A percentile compares a stretch with the other conserved stretches of the same genome.
Conservation (phyloP, 1,140 invertebrate genomes). For the Augochlora pura region DNA sequence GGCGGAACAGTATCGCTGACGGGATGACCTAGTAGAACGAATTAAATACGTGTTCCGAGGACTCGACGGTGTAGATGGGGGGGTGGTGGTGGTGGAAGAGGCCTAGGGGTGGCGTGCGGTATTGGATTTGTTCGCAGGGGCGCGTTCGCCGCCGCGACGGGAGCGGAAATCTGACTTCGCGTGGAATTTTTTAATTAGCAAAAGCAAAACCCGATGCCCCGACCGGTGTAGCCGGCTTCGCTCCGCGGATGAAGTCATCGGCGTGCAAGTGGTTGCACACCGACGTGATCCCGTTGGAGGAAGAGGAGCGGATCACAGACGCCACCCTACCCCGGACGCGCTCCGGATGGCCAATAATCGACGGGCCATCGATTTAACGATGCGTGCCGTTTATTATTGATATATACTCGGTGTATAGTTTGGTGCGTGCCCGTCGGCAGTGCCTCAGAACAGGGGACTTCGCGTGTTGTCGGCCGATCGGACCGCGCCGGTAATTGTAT, state of each 20-base stretch:
- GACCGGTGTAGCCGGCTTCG: conserved; percentile 39
- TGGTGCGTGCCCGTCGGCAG: conserved; percentile 62
- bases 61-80: background rate
- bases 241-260: conserved; percentile 50
- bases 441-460: conserved; percentile 58
- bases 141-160: conserved; percentile 40
- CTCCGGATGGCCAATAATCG: conserved; percentile 10
- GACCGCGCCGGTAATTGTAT: conserved; percentile 58
- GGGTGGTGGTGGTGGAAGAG: background rate
- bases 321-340: too few relatives aligned
- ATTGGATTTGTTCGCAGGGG: conserved; percentile 66
- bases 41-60: conserved; percentile 55
- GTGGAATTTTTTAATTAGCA: conserved; percentile 77
- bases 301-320: background rate
- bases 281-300: background rate
- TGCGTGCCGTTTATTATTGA: conserved; percentile 53
- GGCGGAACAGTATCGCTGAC: background rate
- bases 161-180: conserved; percentile 67
- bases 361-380: conserved; percentile 32
- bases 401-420: conserved; percentile 35
- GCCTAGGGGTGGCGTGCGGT: conserved; percentile 13
- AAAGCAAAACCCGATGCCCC: conserved; percentile 59
- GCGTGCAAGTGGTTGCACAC: background rate
- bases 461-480: conserved; percentile 65
- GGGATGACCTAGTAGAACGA: conserved; percentile 27